phyloP scores from a whole-genome alignment of 2,113 vertebrate genomes.

The Hystrix cristata region DNA sequence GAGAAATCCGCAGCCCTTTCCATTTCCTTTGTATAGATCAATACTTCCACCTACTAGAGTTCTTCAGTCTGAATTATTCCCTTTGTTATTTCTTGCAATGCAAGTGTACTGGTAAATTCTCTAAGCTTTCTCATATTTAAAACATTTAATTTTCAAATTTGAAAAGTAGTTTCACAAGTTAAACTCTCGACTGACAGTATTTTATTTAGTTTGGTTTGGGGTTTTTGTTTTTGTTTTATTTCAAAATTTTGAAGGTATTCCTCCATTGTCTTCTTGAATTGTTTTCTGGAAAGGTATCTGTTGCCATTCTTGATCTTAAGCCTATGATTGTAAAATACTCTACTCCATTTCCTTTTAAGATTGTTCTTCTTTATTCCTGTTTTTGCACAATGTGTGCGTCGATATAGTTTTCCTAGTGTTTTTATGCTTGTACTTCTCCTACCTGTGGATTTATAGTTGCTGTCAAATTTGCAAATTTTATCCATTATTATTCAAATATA shows the following conservation, averaged over 20 bases:
- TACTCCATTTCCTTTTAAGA: not conserved
- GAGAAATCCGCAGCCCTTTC: not conserved
- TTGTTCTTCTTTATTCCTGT: not conserved
- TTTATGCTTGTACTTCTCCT: not conserved
- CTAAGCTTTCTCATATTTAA: not conserved
- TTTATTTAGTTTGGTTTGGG: not conserved
- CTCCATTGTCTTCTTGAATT: not conserved
- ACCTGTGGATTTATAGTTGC: not conserved
- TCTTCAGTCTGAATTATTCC: not conserved
- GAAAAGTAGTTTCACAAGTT: not conserved
- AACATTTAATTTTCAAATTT: not conserved
- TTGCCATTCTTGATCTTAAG: not conserved
- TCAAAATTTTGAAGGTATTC: constrained; percentile 14
- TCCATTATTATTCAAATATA: not conserved
- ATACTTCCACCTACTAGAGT: not conserved
- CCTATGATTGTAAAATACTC: not conserved
- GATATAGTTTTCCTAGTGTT: not conserved
- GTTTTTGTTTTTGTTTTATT: not conserved
- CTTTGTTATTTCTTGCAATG: not conserved
- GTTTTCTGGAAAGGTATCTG: not conserved
- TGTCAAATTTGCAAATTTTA: not conserved
- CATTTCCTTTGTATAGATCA: not conserved
- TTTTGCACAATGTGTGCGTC: not conserved
- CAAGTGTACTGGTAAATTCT: not conserved
- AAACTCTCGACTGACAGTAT: not conserved